Conservation (phyloP, 2,888 invertebrate species). For the Cephus sareptanus region DNA sequence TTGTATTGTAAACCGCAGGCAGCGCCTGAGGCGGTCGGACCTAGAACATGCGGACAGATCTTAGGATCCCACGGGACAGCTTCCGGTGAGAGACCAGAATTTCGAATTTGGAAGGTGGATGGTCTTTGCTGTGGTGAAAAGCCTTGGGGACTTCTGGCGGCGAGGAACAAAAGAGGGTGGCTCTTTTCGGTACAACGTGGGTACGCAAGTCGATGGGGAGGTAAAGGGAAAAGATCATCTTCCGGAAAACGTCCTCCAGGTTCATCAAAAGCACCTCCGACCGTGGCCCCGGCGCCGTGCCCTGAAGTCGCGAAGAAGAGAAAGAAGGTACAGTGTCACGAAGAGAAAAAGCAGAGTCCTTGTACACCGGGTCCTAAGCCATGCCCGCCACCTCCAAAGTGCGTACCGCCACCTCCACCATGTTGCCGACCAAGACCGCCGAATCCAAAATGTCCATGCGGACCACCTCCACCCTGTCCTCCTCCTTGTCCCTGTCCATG, state of each 20-base stretch:
- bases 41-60: constrained; percentile 4
- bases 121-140: too few species aligned
- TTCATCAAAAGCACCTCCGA: neutral
- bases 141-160: too few species aligned
- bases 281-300: neutral
- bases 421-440: neutral
- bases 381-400: constrained; percentile 4
- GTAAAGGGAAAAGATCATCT: too few species aligned
- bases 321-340: neutral
- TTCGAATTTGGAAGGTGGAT: too few species aligned
- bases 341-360: neutral
- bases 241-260: too few species aligned
- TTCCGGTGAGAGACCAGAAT: neutral
- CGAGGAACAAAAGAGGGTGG: too few species aligned
- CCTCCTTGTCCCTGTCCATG: constrained; percentile 15
- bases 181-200: too few species aligned
- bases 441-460: neutral
- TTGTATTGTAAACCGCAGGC: constrained; percentile 37
- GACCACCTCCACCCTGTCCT: constrained; percentile 8
- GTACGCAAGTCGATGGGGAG: too few species aligned
- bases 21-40: constrained; percentile 2
- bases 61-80: neutral
- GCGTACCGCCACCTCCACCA: neutral
- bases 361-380: neutral
- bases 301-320: neutral